A percentile compares a stretch with the other conserved stretches of the same genome.
phyloP scores from a whole-genome alignment of 2,113 vertebrate genomes.

The Proteles cristata region DNA sequence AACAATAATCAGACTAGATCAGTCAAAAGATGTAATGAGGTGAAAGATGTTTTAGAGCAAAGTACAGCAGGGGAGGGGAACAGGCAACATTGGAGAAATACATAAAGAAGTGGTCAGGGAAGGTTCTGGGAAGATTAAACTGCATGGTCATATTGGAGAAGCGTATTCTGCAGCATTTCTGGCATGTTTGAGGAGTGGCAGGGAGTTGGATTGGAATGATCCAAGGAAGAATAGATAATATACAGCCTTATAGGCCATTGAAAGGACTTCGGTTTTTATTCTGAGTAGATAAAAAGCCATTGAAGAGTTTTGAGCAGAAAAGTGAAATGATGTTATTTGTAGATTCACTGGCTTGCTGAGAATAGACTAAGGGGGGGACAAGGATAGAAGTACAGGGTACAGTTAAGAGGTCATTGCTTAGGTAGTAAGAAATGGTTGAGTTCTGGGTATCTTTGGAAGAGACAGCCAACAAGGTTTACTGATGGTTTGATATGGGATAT shows the following conservation, averaged over 20 bases:
- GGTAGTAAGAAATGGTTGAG: neutral
- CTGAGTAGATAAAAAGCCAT: neutral
- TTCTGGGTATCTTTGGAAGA: neutral
- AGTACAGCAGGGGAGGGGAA: neutral
- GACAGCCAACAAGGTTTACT: neutral
- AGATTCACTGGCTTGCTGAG: neutral
- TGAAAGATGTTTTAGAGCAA: neutral
- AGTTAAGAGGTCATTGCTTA: neutral
- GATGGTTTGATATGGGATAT: neutral
- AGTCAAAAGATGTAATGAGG: neutral
- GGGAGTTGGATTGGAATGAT: neutral
- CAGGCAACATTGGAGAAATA: neutral
- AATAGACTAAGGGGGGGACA: neutral
- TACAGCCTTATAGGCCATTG: neutral
- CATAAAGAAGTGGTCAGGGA: neutral
- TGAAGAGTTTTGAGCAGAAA: neutral
- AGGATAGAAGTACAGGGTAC: neutral
- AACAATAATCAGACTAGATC: neutral
- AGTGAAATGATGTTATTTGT: neutral
- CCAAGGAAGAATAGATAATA: neutral
- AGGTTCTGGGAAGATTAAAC: neutral
- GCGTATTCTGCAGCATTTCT: neutral
- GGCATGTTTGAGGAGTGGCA: neutral
- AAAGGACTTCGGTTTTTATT: neutral
- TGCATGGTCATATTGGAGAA: neutral